phyloP scores from a whole-genome alignment of 2,113 vertebrate genomes.

The Echinops telfairi region DNA sequence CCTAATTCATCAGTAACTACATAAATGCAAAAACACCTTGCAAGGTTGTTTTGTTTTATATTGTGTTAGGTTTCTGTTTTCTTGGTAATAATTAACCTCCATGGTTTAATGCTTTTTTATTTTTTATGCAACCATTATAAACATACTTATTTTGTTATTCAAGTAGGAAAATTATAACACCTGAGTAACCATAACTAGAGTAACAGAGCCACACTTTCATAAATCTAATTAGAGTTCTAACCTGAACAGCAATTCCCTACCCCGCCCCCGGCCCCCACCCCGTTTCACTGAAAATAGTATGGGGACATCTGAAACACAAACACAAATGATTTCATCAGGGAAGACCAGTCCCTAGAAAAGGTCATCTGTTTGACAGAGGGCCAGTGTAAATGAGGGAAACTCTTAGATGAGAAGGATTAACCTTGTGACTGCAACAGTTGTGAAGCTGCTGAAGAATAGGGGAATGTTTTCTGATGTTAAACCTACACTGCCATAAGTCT shows the following conservation, averaged over 20 bases:
- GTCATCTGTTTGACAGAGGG: background rate
- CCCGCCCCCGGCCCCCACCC: no score
- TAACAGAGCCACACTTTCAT: no score
- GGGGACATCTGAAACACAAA: background rate
- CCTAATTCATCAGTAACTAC: conserved; percentile 15
- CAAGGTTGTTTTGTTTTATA: no score
- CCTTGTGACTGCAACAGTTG: background rate
- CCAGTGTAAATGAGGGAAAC: background rate
- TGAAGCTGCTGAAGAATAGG: background rate
- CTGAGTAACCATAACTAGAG: background rate
- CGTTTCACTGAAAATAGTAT: background rate
- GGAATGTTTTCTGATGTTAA: background rate
- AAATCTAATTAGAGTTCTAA: background rate
- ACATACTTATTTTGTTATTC: no score
- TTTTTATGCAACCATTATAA: no score
- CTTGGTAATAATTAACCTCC: no score
- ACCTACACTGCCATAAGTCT: background rate
- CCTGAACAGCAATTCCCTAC: background rate
- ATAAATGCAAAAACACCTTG: background rate
- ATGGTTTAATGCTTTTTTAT: no score
- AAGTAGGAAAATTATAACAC: background rate
- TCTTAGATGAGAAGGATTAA: background rate
- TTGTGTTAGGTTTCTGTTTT: no score
- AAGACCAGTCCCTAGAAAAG: background rate
- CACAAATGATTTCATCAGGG: background rate